These are phyloP conservation scores for Mystacides longicornis DNA, from an alignment of 2,888 invertebrate species.

Conservation along the genomic window DNA sequence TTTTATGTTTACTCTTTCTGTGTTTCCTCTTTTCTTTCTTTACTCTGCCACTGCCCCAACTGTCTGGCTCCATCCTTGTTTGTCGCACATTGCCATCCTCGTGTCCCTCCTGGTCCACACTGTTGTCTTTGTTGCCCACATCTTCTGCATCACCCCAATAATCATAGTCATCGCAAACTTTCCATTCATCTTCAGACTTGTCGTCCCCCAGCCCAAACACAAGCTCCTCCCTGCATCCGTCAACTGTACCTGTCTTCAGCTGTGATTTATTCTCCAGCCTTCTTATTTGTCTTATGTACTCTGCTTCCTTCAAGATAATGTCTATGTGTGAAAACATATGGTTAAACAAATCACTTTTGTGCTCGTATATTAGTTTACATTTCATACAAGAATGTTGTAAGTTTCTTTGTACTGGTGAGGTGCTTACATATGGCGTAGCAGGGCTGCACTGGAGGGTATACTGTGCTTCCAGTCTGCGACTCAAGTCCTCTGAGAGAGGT, in stretches of 20 bases:
- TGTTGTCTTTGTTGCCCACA: neutral
- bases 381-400: neutral
- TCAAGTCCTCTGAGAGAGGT: too few species aligned
- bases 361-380: neutral
- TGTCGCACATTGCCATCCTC: neutral
- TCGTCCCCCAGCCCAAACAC: neutral
- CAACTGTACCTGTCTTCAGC: neutral
- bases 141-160: neutral
- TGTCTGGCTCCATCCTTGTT: neutral
- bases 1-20: neutral
- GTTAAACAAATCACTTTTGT: conserved; percentile 1
- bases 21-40: neutral
- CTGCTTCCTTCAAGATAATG: neutral
- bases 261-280: neutral
- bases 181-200: neutral
- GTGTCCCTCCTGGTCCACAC: neutral
- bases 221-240: neutral
- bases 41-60: too few species aligned
- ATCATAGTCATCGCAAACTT: neutral
- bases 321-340: neutral
- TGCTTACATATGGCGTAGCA: too few species aligned
- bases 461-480: too few species aligned
- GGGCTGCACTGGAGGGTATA: too few species aligned
- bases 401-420: too few species aligned
- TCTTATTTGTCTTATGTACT: neutral